A percentile compares a stretch with the other conserved stretches of the same genome.
Evolutionary conservation across 2,888 invertebrate species (phyloP).

Genomic region (Helicoverpa assulta): DNA sequence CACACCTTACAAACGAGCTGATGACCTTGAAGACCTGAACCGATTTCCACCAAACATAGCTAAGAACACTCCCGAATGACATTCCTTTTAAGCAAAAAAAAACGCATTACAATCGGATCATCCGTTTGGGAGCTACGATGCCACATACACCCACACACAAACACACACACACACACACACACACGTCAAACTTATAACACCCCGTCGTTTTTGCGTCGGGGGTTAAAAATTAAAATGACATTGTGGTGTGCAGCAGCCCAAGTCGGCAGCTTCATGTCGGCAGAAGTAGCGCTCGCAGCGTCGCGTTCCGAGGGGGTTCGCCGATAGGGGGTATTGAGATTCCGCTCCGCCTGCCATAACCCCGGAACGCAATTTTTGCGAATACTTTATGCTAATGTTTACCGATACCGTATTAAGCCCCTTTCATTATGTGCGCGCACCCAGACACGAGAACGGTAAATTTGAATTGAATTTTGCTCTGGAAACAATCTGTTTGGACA

Average conservation of each 20-base stretch:
- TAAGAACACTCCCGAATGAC: no score
- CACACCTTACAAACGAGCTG: no score
- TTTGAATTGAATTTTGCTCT: conserved; percentile 78
- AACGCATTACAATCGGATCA: no score
- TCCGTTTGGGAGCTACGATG: no score
- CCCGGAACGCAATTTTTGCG: conserved; percentile 79
- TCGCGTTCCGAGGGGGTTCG: not conserved
- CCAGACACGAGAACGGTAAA: conserved; percentile 68
- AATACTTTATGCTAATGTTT: conserved; percentile 84
- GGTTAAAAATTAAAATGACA: no score
- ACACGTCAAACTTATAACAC: no score
- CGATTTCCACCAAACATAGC: no score
- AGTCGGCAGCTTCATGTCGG: not conserved
- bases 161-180: no score
- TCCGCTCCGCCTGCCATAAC: conserved; percentile 68
- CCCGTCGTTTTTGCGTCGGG: no score
- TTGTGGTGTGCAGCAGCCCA: not conserved
- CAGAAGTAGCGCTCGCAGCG: conserved; percentile 16
- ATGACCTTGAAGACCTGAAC: no score
- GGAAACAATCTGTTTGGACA: conserved; percentile 84
- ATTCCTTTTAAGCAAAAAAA: no score
- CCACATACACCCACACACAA: no score
- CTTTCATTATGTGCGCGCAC: conserved; percentile 74
- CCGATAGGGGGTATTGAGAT: conserved; percentile 73
- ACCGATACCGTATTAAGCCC: conserved; percentile 78